Evolutionary conservation across 2,113 vertebrate genomes (phyloP).

Genomic region (Microtus oregoni): DNA sequence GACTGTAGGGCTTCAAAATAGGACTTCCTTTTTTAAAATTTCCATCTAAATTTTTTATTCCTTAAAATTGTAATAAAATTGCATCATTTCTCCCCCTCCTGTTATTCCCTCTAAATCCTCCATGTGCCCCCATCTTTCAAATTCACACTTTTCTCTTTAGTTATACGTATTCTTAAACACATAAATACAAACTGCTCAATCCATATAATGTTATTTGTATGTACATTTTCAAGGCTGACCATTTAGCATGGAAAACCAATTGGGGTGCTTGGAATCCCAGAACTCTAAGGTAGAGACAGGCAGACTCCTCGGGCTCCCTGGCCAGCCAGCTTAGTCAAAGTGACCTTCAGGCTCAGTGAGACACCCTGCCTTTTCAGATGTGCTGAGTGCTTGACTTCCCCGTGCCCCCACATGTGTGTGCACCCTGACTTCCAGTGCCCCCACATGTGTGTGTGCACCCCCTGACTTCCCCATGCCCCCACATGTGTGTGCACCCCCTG

Average conservation of each 20-base stretch:
- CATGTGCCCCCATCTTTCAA: not conserved
- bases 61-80: not conserved
- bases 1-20: fast-evolving
- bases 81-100: not conserved
- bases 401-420: too few relatives aligned
- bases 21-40: not conserved
- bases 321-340: not conserved
- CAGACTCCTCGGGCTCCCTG: not conserved
- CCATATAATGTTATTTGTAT: not conserved
- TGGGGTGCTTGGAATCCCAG: not conserved
- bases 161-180: not conserved
- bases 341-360: not conserved
- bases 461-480: too few relatives aligned
- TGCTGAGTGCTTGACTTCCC: not conserved
- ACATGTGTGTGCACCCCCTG: too few relatives aligned
- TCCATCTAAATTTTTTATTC: not conserved
- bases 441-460: too few relatives aligned
- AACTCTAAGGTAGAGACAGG: not conserved
- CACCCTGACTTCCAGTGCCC: too few relatives aligned
- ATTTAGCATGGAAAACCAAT: not conserved
- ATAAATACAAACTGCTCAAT: not conserved
- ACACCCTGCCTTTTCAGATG: too few relatives aligned
- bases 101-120: not conserved
- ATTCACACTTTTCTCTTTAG: not conserved
- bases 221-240: not conserved